phyloP scores from a whole-genome alignment of 2,113 vertebrate genomes.

The Dunckerocampus dactyliophorus region DNA sequence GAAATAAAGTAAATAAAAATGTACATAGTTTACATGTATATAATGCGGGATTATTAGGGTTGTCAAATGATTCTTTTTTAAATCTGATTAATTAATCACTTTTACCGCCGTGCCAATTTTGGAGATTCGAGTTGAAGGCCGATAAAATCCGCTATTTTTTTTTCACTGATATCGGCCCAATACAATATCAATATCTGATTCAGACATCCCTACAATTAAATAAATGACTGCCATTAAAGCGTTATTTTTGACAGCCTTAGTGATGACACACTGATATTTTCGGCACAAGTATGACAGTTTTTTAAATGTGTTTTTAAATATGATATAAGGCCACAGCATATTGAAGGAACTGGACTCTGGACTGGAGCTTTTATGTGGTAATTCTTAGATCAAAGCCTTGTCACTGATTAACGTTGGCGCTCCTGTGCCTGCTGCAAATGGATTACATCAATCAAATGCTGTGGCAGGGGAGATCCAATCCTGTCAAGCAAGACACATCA shows the following conservation, averaged over 20 bases:
- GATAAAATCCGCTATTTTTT: too few relatives aligned
- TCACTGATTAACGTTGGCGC: constrained; percentile 27
- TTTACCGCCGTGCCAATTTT: too few relatives aligned
- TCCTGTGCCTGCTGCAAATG: constrained; percentile 35
- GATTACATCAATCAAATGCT: constrained; percentile 47
- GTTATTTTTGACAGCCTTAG: neutral
- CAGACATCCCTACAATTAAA: too few relatives aligned
- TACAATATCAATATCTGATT: too few relatives aligned
- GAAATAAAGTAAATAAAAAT: too few relatives aligned
- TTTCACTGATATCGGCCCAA: too few relatives aligned
- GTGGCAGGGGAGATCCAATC: constrained; percentile 25
- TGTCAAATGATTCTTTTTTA: too few relatives aligned
- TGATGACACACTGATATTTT: neutral
- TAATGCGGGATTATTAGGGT: too few relatives aligned
- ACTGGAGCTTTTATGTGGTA: constrained; percentile 16
- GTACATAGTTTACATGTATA: too few relatives aligned
- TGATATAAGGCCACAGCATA: neutral
- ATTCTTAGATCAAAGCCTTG: constrained; percentile 33
- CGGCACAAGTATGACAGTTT: neutral
- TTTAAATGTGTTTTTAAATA: neutral
- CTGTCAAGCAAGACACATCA: constrained; percentile 17
- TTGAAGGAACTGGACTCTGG: constrained; percentile 31
- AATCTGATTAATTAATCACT: too few relatives aligned
- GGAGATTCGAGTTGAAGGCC: too few relatives aligned
- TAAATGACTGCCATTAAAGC: too few relatives aligned